Conservation (phyloP, 2,888 invertebrate species). For the Allophyes oxyacanthae region DNA sequence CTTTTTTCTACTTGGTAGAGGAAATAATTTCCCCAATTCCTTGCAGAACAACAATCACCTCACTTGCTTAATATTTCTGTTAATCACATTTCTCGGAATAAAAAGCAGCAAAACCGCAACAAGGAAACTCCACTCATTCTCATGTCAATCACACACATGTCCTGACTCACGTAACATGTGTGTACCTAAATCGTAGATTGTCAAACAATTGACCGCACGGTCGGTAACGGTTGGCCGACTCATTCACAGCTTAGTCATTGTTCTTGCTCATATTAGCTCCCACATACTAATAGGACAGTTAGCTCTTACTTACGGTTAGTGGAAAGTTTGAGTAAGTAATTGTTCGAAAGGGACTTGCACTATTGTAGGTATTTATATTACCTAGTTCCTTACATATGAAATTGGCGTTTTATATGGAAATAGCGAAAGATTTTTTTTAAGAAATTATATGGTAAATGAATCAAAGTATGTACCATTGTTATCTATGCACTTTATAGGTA, state of each 20-base stretch:
- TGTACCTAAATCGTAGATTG: conserved; percentile 23
- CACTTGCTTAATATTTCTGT: no score
- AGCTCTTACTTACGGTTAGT: conserved; percentile 21
- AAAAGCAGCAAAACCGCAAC: conserved; percentile 36
- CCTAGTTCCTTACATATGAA: no score
- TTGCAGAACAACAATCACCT: no score
- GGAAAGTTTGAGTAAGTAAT: conserved; percentile 15
- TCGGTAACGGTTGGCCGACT: conserved; percentile 23
- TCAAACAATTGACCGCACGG: conserved; percentile 48
- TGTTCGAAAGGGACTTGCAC: background rate
- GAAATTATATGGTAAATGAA: no score
- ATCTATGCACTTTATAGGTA: no score
- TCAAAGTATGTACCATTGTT: no score
- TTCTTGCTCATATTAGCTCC: conserved; percentile 34
- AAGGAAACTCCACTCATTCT: conserved; percentile 10
- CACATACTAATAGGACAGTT: conserved; percentile 29
- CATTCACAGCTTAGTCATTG: conserved; percentile 45
- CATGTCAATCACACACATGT: conserved; percentile 38
- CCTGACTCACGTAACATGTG: conserved; percentile 39
- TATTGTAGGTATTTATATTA: no score
- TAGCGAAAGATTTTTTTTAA: no score
- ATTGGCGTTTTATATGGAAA: no score
- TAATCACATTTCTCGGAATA: background rate
- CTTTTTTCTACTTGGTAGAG: no score
- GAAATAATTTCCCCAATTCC: no score